These are phyloP conservation scores for Catharus fuscescens DNA, from an alignment of 2,113 vertebrate genomes.

Conservation along the genomic window DNA sequence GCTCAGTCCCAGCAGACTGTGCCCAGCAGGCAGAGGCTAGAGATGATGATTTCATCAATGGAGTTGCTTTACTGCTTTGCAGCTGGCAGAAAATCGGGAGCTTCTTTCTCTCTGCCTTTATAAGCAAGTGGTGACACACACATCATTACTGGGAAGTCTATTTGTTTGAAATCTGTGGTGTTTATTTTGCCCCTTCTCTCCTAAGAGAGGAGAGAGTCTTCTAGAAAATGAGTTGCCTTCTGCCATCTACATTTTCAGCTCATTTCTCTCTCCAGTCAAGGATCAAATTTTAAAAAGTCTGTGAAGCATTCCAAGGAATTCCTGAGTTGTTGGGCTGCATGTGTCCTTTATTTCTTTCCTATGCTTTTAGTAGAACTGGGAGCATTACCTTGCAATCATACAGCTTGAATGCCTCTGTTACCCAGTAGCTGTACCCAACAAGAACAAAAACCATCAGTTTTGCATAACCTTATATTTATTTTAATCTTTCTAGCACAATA, in stretches of 20 bases:
- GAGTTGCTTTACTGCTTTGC: not conserved
- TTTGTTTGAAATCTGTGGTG: not conserved
- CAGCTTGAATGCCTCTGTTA: not conserved
- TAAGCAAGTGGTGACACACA: not conserved
- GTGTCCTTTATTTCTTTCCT: not conserved
- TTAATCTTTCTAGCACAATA: not conserved
- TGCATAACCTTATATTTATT: not conserved
- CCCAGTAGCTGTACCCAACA: not conserved
- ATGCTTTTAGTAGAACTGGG: not conserved
- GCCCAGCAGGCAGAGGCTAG: slow-evolving; percentile 3
- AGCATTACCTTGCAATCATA: not conserved
- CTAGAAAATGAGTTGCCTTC: not conserved
- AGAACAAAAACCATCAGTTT: not conserved
- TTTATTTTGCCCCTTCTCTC: not conserved
- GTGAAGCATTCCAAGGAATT: not conserved
- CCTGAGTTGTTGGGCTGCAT: not conserved
- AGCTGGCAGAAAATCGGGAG: not conserved
- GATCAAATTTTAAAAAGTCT: not conserved
- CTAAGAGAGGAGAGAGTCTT: not conserved
- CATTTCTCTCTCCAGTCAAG: not conserved
- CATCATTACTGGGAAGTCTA: not conserved
- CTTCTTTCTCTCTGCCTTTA: not conserved
- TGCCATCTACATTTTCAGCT: not conserved
- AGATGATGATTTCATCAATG: not conserved
- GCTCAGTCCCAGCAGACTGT: not conserved